These are phyloP conservation scores for Alloplasta piceator DNA, from an alignment of 2,888 invertebrate genomes.

Conservation along the genomic window DNA sequence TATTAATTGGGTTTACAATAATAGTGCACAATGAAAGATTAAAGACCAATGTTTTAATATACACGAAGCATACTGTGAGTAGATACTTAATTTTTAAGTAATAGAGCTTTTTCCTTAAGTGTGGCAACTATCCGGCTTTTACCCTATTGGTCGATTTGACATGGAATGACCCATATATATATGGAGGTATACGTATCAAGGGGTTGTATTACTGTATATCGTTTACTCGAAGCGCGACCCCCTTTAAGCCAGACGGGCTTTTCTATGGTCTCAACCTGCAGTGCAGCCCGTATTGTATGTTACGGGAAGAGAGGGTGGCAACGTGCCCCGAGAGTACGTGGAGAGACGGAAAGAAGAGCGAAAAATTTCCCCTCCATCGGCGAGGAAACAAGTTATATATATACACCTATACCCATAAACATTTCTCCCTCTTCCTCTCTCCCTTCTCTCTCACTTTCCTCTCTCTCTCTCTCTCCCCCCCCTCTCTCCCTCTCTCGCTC, in stretches of 20 bases:
- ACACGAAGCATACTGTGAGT: too few relatives aligned
- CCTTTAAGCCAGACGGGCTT: slow-evolving; percentile 82
- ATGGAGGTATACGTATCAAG: background rate
- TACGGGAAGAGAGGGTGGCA: slow-evolving; percentile 59
- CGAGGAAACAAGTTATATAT: slow-evolving; percentile 43
- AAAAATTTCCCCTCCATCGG: slow-evolving; percentile 47
- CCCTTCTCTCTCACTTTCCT: slow-evolving; percentile 57
- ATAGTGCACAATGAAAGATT: too few relatives aligned
- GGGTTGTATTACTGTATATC: slow-evolving; percentile 44
- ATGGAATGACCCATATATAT: background rate
- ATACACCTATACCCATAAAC: slow-evolving; percentile 56
- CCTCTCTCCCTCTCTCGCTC: slow-evolving; percentile 34
- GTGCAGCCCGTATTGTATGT: slow-evolving; percentile 67
- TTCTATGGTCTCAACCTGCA: slow-evolving; percentile 80
- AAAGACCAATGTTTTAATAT: too few relatives aligned
- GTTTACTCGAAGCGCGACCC: slow-evolving; percentile 76
- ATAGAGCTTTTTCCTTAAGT: too few relatives aligned
- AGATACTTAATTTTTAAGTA: too few relatives aligned
- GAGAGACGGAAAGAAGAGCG: slow-evolving; percentile 18
- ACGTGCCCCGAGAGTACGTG: slow-evolving; percentile 70
- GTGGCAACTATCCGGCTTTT: too few relatives aligned
- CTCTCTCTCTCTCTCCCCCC: slow-evolving; percentile 54
- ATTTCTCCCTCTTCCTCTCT: slow-evolving; percentile 66
- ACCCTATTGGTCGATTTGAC: too few relatives aligned
- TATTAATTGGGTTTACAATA: too few relatives aligned